These are phyloP conservation scores for Tolypeutes matacus DNA, from an alignment of 2,797 vertebrate genomes.

Conservation along the genomic window DNA sequence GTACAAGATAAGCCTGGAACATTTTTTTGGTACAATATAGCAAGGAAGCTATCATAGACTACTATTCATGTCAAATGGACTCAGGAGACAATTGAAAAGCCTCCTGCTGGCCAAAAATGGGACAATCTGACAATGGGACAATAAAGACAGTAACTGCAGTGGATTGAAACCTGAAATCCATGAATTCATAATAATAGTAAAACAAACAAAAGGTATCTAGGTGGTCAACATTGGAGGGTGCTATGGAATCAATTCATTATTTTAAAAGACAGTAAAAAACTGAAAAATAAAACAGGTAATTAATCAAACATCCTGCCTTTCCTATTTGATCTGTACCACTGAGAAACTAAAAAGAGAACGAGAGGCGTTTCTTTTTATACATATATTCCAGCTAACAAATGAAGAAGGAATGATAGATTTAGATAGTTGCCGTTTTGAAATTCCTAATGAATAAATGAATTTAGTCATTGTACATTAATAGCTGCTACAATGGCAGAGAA, in stretches of 20 bases:
- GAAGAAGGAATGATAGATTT: neutral
- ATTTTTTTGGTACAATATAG: neutral
- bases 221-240: neutral
- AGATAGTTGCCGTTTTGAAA: neutral
- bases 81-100: slow-evolving; percentile 30
- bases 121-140: neutral
- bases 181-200: slow-evolving; percentile 1
- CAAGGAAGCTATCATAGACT: neutral
- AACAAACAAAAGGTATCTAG: neutral
- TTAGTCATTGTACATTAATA: neutral
- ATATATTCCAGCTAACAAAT: neutral
- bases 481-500: neutral
- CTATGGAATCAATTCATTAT: neutral
- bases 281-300: neutral
- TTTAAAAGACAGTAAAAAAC: slow-evolving; percentile 5
- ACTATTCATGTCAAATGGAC: neutral
- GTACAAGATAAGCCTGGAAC: neutral
- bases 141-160: neutral
- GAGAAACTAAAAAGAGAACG: slow-evolving; percentile 11
- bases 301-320: neutral
- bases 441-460: slow-evolving; percentile 12
- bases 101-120: neutral
- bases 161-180: neutral
- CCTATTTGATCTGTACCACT: neutral
- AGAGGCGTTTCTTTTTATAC: neutral